Evolutionary conservation across 2,113 vertebrate species (phyloP).

Genomic region (Parus major): DNA sequence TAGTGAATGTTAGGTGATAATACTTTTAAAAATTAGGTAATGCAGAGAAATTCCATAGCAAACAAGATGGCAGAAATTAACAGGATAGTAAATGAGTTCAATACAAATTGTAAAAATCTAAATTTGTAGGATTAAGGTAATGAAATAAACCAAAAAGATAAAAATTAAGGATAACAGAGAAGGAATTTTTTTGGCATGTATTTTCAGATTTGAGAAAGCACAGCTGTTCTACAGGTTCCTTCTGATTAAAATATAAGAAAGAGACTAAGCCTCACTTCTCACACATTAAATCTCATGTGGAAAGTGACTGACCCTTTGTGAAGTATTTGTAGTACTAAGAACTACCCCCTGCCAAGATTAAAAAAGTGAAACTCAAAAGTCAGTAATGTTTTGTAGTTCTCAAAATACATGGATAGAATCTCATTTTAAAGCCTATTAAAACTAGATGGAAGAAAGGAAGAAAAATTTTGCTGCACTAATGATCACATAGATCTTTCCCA

Average conservation of each 20-base stretch:
- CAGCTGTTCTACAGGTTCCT: background rate
- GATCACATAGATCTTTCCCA: slow-evolving; percentile 3
- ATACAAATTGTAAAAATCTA: background rate
- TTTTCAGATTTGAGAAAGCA: background rate
- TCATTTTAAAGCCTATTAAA: background rate
- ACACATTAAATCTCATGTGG: background rate
- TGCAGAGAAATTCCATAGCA: background rate
- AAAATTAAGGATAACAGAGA: background rate
- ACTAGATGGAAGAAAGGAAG: background rate
- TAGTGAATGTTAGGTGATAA: background rate
- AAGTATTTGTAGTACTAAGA: background rate
- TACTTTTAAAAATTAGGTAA: background rate
- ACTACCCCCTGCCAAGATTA: background rate
- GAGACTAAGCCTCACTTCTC: background rate
- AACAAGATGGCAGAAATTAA: background rate
- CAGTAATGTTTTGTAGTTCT: background rate
- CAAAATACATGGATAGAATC: background rate
- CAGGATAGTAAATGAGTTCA: background rate
- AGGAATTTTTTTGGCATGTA: background rate
- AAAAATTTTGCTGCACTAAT: background rate
- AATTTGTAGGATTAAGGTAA: background rate
- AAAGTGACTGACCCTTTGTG: background rate
- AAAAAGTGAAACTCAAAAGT: background rate
- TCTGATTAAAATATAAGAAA: background rate
- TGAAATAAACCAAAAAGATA: background rate